A percentile compares a stretch with the other conserved stretches of the same genome.
phyloP scores from a whole-genome alignment of 2,888 invertebrate species.

The Acronicta psi region DNA sequence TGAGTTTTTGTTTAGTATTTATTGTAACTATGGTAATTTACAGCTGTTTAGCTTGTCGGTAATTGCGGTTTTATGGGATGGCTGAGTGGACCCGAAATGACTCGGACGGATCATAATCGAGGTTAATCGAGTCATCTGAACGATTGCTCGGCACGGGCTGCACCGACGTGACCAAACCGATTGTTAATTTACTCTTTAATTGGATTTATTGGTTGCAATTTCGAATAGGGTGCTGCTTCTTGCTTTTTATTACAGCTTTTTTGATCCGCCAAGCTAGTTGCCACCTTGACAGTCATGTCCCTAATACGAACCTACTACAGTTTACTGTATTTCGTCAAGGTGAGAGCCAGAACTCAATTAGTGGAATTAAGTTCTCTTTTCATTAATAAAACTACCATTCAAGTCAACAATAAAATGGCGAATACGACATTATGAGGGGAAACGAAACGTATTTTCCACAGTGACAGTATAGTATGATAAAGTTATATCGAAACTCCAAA shows the following conservation, averaged over 20 bases:
- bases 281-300: too few relatives aligned
- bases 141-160: conserved; percentile 61
- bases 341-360: too few relatives aligned
- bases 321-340: too few relatives aligned
- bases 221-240: conserved; percentile 31
- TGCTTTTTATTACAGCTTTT: too few relatives aligned
- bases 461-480: conserved; percentile 8
- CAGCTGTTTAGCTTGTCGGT: conserved; percentile 6
- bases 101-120: conserved; percentile 61
- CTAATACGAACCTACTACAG: too few relatives aligned
- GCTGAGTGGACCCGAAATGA: conserved; percentile 29
- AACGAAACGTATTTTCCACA: background rate
- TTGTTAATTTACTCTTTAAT: conserved; percentile 71
- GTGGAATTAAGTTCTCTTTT: too few relatives aligned
- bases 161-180: conserved; percentile 63
- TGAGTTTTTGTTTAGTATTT: conserved; percentile 19
- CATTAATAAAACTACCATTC: too few relatives aligned
- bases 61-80: conserved; percentile 27
- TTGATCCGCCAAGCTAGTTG: too few relatives aligned
- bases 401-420: too few relatives aligned
- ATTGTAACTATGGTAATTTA: conserved; percentile 16
- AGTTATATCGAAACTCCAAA: conserved; percentile 24
- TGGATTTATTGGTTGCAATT: conserved; percentile 56
- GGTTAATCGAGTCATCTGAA: conserved; percentile 73
- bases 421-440: too few relatives aligned